These are phyloP conservation scores for Sesia apiformis DNA, from an alignment of 2,888 invertebrate genomes.

Conservation along the genomic window DNA sequence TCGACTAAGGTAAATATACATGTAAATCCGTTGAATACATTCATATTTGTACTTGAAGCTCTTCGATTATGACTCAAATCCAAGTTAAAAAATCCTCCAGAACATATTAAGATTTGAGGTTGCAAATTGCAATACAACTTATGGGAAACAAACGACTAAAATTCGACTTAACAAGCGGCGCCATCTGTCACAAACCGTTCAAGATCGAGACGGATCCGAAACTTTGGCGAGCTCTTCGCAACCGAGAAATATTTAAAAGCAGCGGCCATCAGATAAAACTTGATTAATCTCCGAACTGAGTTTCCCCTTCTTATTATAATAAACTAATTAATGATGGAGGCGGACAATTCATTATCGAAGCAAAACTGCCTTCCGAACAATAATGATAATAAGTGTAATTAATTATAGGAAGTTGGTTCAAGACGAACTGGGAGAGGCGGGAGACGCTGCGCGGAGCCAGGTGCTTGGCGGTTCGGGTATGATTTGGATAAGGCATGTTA, in stretches of 20 bases:
- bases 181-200: neutral
- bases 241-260: conserved; percentile 34
- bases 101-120: too few species aligned
- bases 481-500: conserved; percentile 26
- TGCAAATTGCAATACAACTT: too few species aligned
- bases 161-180: too few species aligned
- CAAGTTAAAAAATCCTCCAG: too few species aligned
- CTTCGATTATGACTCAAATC: too few species aligned
- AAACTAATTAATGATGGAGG: conserved; percentile 73
- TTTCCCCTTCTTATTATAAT: conserved; percentile 70
- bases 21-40: too few species aligned
- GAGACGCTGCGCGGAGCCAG: conserved; percentile 18
- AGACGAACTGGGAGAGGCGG: conserved; percentile 54
- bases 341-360: conserved; percentile 74
- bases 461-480: neutral
- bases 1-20: too few species aligned
- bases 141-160: too few species aligned
- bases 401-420: conserved; percentile 72
- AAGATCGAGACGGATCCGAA: neutral
- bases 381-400: conserved; percentile 75
- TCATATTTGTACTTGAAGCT: too few species aligned
- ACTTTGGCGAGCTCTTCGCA: conserved; percentile 6
- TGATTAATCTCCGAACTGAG: conserved; percentile 67
- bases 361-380: conserved; percentile 74
- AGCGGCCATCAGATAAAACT: conserved; percentile 65